Evolutionary conservation across 2,888 invertebrate species (phyloP).

Genomic region (Itoplectis maculator): DNA sequence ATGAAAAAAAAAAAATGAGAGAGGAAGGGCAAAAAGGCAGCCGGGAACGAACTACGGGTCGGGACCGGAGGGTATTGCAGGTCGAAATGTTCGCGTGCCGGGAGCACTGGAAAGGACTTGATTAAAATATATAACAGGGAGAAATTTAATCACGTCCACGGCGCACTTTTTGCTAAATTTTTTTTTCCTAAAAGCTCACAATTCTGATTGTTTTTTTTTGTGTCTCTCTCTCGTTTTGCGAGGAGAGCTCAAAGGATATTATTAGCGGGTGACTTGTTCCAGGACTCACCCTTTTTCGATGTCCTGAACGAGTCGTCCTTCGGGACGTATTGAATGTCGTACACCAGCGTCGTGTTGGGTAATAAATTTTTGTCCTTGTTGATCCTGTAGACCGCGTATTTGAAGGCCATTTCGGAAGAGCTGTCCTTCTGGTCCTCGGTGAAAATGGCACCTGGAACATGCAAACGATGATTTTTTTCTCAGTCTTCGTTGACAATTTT

Average conservation of each 20-base stretch:
- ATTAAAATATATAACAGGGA: slow-evolving; percentile 39
- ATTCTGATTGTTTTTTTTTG: neutral
- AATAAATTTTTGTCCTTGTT: slow-evolving; percentile 94
- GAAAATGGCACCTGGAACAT: slow-evolving; percentile 94
- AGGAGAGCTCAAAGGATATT: too few species aligned
- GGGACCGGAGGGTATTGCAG: slow-evolving; percentile 36
- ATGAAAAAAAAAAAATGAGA: slow-evolving; percentile 50
- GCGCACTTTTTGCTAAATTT: neutral
- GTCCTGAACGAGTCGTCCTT: slow-evolving; percentile 96
- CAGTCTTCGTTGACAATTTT: too few species aligned
- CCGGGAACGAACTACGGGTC: neutral
- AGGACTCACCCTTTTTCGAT: slow-evolving; percentile 92
- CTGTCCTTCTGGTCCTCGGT: slow-evolving; percentile 95
- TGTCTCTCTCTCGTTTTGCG: too few species aligned
- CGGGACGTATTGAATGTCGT: slow-evolving; percentile 96
- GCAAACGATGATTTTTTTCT: slow-evolving; percentile 37
- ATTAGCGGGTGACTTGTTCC: too few species aligned
- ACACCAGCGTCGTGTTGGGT: slow-evolving; percentile 95
- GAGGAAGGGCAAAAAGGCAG: too few species aligned
- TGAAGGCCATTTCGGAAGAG: slow-evolving; percentile 95
- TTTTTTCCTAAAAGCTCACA: neutral
- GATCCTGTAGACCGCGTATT: slow-evolving; percentile 96
- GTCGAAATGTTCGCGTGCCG: slow-evolving; percentile 40
- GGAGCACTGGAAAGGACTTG: slow-evolving; percentile 49
- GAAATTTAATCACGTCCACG: slow-evolving; percentile 28